phyloP scores from a whole-genome alignment of 2,113 vertebrate species.

The Embiotoca jacksoni region DNA sequence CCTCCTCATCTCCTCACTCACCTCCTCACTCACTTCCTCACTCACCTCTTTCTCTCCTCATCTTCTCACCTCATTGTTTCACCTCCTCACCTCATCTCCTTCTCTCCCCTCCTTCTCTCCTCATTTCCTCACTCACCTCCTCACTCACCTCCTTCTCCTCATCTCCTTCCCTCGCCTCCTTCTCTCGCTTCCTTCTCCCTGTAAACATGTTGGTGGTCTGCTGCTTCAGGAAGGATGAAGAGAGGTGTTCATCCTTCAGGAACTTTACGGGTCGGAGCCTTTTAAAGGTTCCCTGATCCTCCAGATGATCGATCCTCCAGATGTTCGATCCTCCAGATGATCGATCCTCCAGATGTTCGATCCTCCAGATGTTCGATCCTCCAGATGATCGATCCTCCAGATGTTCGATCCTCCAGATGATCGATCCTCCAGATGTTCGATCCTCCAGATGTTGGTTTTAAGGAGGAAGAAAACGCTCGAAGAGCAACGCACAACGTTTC shows the following conservation, averaged over 20 bases:
- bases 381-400: no score
- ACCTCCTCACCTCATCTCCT: neutral
- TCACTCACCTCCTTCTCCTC: no score
- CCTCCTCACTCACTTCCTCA: neutral
- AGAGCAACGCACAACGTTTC: slow-evolving; percentile 57
- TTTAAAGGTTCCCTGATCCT: slow-evolving; percentile 48
- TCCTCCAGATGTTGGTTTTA: no score
- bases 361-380: no score
- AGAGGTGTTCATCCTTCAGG: neutral
- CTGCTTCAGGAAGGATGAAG: neutral
- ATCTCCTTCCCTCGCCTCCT: neutral
- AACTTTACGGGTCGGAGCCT: slow-evolving; percentile 70
- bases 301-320: no score
- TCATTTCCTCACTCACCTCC: neutral
- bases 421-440: no score
- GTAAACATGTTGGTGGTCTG: slow-evolving; percentile 1
- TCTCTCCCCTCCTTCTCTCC: neutral
- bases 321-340: no score
- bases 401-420: no score
- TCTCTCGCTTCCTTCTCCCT: no score
- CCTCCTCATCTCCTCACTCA: neutral
- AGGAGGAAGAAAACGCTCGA: slow-evolving; percentile 7
- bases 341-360: no score
- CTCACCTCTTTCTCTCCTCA: neutral
- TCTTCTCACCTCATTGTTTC: neutral